Conservation (phyloP, 2,888 invertebrate genomes). For the Ormyrus labotus region DNA sequence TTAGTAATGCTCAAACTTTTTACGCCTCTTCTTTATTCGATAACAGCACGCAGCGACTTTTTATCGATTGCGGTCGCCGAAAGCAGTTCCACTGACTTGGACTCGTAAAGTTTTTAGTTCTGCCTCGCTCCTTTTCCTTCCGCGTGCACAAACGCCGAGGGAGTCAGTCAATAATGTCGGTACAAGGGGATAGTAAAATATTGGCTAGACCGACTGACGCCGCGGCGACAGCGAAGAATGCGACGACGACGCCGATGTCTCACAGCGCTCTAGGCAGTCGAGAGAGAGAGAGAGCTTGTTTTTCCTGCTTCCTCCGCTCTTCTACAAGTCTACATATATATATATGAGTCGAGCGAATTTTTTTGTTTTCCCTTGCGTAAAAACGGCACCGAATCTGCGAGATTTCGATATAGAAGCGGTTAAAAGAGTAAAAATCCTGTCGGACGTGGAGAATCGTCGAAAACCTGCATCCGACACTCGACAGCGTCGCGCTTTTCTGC, state of each 20-base stretch:
- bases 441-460: too few relatives aligned
- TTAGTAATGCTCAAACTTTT: slow-evolving; percentile 19
- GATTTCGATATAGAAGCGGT: too few relatives aligned
- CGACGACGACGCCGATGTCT: slow-evolving; percentile 32
- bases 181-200: slow-evolving; percentile 68
- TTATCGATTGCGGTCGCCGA: slow-evolving; percentile 36
- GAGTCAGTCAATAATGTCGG: slow-evolving; percentile 31
- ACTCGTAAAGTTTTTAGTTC: slow-evolving; percentile 37
- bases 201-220: slow-evolving; percentile 73
- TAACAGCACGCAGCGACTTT: not conserved
- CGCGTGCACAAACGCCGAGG: slow-evolving; percentile 3
- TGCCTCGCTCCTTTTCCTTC: slow-evolving; percentile 34
- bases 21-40: not conserved
- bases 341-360: too few relatives aligned
- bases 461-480: too few relatives aligned
- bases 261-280: slow-evolving; percentile 26
- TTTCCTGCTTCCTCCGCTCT: slow-evolving; percentile 15
- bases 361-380: too few relatives aligned
- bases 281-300: not conserved
- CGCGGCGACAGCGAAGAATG: slow-evolving; percentile 48
- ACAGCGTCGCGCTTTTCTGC: too few relatives aligned
- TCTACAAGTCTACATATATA: too few relatives aligned
- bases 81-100: slow-evolving; percentile 4
- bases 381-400: too few relatives aligned
- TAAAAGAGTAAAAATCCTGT: too few relatives aligned